These are phyloP conservation scores for Gouania willdenowi DNA, from an alignment of 2,797 vertebrate genomes.

Conservation along the genomic window DNA sequence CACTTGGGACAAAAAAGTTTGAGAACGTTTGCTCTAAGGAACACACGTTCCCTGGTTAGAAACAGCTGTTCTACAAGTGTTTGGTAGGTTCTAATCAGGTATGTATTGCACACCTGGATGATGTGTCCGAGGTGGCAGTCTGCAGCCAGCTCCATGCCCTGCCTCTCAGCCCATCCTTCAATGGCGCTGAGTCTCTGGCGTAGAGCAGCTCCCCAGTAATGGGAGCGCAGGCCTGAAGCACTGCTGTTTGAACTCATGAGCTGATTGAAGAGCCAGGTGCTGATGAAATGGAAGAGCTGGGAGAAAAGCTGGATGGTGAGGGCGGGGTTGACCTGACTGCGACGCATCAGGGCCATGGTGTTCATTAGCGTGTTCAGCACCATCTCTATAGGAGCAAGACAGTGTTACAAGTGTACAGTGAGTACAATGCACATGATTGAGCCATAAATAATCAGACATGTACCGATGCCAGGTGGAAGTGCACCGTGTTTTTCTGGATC, in stretches of 20 bases:
- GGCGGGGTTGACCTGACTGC: constrained; percentile 87
- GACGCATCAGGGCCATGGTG: constrained; percentile 87
- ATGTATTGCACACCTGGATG: constrained; percentile 78
- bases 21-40: too few species aligned
- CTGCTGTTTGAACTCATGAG: constrained; percentile 77
- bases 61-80: too few species aligned
- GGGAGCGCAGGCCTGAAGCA: constrained; percentile 79
- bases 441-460: background rate
- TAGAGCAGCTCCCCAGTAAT: constrained; percentile 91
- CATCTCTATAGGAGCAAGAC: constrained; percentile 69
- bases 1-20: too few species aligned
- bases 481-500: constrained; percentile 86
- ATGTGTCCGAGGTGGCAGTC: constrained; percentile 92
- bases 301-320: constrained; percentile 96
- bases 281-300: constrained; percentile 93
- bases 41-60: too few species aligned
- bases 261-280: constrained; percentile 92
- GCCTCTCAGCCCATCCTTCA: constrained; percentile 93
- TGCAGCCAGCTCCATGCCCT: constrained; percentile 91
- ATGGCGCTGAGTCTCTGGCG: constrained; percentile 85
- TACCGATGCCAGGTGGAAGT: constrained; percentile 88
- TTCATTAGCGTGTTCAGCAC: constrained; percentile 88
- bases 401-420: background rate
- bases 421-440: background rate
- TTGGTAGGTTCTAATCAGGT: too few species aligned